phyloP scores from a whole-genome alignment of 2,797 vertebrate genomes.

The Melanotaenia parkinsoni region DNA sequence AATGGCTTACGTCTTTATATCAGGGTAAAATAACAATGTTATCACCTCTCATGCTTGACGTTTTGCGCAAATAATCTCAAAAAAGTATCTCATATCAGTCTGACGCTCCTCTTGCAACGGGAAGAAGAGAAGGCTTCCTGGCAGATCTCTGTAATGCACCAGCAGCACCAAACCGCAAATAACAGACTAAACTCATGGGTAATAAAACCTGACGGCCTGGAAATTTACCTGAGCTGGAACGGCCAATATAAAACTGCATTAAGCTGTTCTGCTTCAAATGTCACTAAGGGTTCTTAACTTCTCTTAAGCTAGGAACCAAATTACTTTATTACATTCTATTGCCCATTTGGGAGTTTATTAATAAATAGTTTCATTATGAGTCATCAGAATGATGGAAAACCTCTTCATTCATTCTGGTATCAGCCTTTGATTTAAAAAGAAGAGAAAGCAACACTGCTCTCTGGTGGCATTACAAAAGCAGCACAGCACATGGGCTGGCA shows the following conservation, averaged over 20 bases:
- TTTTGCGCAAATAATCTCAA: slow-evolving; percentile 26
- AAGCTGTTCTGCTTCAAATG: slow-evolving; percentile 24
- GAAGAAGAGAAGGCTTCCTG: slow-evolving; percentile 36
- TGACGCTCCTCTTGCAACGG: slow-evolving; percentile 39
- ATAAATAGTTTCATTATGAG: not conserved
- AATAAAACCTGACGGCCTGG: slow-evolving; percentile 52
- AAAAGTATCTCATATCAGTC: slow-evolving; percentile 18
- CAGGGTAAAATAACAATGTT: slow-evolving; percentile 31
- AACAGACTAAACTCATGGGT: slow-evolving; percentile 50
- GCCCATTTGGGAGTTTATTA: not conserved
- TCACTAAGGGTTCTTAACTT: slow-evolving; percentile 1
- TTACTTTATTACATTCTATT: not conserved
- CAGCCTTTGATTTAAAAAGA: not conserved
- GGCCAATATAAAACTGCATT: slow-evolving; percentile 35
- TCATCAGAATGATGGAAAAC: slow-evolving; percentile 11
- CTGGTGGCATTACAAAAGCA: slow-evolving; percentile 48
- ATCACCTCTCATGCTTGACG: slow-evolving; percentile 22
- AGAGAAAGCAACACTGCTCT: slow-evolving; percentile 46
- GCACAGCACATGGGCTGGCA: slow-evolving; percentile 18
- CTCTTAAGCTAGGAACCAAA: not conserved
- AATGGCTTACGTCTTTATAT: not conserved
- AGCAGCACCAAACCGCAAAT: slow-evolving; percentile 41
- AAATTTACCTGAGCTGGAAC: slow-evolving; percentile 54
- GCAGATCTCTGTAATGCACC: slow-evolving; percentile 36
- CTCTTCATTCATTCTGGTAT: not conserved